Percentiles rank a stretch among this genome's conserved stretches.
Conservation (phyloP, 2,797 vertebrate species). For the Girardinus metallicus region DNA sequence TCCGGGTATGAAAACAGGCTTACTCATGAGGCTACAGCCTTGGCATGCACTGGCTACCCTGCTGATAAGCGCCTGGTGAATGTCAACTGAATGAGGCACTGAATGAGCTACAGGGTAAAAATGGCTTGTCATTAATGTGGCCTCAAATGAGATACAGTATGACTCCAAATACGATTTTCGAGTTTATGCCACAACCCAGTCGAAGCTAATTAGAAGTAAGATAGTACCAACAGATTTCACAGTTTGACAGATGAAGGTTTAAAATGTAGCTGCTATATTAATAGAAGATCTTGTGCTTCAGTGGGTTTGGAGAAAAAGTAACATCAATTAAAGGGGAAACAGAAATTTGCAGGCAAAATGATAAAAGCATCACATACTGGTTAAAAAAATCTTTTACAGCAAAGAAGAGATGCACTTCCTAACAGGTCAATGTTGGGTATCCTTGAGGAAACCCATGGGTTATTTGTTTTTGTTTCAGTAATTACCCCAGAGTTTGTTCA, state of each 20-base stretch:
- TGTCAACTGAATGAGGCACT: constrained; percentile 56
- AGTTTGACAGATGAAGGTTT: constrained; percentile 31
- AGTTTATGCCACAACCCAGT: constrained; percentile 24
- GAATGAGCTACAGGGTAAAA: constrained; percentile 45
- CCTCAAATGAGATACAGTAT: constrained; percentile 49
- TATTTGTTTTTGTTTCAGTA: constrained; percentile 75
- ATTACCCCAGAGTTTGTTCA: constrained; percentile 70
- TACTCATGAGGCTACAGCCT: constrained; percentile 40
- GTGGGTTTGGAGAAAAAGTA: constrained; percentile 15
- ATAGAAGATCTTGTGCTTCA: constrained; percentile 36
- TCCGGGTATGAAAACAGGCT: constrained; percentile 48
- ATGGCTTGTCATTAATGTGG: constrained; percentile 41
- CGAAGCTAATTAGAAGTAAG: constrained; percentile 37
- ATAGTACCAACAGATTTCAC: constrained; percentile 27
- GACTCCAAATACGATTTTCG: constrained; percentile 36
- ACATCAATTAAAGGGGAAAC: constrained; percentile 25
- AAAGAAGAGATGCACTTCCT: constrained; percentile 46
- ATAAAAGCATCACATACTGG: neutral
- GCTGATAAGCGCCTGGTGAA: constrained; percentile 51
- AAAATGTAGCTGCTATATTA: constrained; percentile 31
- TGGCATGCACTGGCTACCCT: constrained; percentile 32
- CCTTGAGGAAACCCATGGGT: constrained; percentile 64
- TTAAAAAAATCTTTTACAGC: constrained; percentile 27
- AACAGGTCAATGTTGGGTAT: constrained; percentile 57
- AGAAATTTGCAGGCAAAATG: constrained; percentile 39